phyloP scores from a whole-genome alignment of 2,797 vertebrate species.

The Amphiprion clarkii region DNA sequence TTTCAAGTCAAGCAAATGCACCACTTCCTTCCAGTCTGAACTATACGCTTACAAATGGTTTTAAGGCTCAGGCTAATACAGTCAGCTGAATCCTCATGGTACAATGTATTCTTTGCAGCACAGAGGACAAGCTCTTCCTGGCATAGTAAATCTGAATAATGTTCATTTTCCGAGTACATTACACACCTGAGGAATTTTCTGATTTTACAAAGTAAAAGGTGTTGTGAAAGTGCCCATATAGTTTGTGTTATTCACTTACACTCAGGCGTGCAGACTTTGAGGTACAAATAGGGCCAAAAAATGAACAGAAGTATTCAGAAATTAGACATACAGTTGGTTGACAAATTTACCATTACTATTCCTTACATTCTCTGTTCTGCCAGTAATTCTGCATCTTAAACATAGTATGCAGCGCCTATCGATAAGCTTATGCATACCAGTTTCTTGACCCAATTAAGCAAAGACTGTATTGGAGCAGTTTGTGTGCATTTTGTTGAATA shows the following conservation, averaged over 20 bases:
- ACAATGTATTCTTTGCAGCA: conserved; percentile 18
- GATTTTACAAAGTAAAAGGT: conserved; percentile 10
- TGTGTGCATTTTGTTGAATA: background rate
- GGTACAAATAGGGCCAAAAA: conserved; percentile 14
- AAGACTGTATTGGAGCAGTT: conserved; percentile 4
- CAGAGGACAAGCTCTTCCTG: conserved; percentile 15
- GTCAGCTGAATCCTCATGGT: background rate
- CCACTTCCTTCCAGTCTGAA: conserved; percentile 4
- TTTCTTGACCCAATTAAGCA: background rate
- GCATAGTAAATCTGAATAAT: conserved; percentile 25
- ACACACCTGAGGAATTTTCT: conserved; percentile 36
- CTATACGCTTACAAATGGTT: conserved; percentile 25
- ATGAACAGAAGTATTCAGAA: conserved; percentile 8
- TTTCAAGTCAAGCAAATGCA: conserved; percentile 30
- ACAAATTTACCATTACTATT: background rate
- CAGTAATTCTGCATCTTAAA: background rate
- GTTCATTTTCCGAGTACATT: conserved; percentile 38
- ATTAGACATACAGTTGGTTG: background rate
- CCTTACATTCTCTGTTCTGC: background rate
- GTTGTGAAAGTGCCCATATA: conserved; percentile 10
- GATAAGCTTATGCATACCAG: background rate
- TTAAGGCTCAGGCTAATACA: conserved; percentile 1
- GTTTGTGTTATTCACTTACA: conserved; percentile 6
- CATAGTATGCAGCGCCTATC: background rate
- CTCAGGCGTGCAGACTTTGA: conserved; percentile 1